Percentiles rank a stretch among this genome's conserved stretches.
Conservation (phyloP, 2,113 vertebrate genomes). For the Rhineura floridana region DNA sequence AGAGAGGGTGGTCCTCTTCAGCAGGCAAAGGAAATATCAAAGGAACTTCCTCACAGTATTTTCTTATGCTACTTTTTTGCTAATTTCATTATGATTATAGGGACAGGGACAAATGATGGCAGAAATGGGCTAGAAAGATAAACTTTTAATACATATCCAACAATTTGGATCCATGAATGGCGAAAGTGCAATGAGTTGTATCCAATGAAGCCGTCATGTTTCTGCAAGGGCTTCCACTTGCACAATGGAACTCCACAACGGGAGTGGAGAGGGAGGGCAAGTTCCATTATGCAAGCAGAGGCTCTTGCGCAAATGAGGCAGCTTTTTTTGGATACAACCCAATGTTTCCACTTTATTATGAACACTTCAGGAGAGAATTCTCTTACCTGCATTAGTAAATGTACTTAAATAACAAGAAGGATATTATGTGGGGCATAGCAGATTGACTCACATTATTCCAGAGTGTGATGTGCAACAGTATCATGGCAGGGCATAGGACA, state of each 20-base stretch:
- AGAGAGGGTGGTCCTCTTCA: background rate
- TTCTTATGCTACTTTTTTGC: background rate
- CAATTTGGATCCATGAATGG: background rate
- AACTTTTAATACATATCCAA: background rate
- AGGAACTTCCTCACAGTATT: background rate
- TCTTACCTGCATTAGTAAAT: background rate
- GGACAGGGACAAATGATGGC: background rate
- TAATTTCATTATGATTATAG: background rate
- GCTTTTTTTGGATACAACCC: too few relatives aligned
- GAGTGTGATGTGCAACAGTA: background rate
- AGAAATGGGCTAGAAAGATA: background rate
- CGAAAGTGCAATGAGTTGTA: background rate
- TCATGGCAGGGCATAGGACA: background rate
- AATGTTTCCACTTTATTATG: background rate
- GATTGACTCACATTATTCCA: background rate
- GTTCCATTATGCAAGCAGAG: too few relatives aligned
- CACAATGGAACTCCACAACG: too few relatives aligned
- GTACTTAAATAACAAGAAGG: background rate
- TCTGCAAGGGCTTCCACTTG: too few relatives aligned
- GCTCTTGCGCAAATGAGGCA: too few relatives aligned
- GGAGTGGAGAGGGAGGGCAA: too few relatives aligned
- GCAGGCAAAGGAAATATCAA: background rate
- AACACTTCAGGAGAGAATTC: background rate
- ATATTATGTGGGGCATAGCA: background rate
- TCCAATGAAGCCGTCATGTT: too few relatives aligned